Evolutionary conservation across 2,888 invertebrate genomes (phyloP).

Genomic region (Odontocolon sp.): DNA sequence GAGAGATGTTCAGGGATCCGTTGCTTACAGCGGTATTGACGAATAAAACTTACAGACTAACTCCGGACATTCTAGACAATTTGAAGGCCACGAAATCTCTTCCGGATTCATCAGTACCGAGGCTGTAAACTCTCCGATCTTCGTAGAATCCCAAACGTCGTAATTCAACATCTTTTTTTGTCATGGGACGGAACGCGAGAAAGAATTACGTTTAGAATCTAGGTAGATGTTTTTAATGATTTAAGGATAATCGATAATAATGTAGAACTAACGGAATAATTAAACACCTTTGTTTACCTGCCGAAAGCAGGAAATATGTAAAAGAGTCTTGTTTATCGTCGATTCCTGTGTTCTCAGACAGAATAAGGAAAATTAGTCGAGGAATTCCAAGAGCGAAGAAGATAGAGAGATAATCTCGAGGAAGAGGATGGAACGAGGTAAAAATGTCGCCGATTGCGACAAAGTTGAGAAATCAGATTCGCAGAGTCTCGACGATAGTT

Average conservation of each 20-base stretch:
- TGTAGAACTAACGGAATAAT: slow-evolving; percentile 29
- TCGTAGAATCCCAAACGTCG: neutral
- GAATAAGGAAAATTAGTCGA: neutral
- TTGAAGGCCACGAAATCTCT: neutral
- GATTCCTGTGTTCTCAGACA: slow-evolving; percentile 27
- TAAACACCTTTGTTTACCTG: neutral
- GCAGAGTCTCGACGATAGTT: slow-evolving; percentile 70
- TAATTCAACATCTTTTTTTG: neutral
- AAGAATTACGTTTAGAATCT: neutral
- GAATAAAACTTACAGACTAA: no score
- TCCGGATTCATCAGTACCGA: neutral
- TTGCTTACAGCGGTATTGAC: rapidly evolving
- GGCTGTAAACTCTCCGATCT: no score
- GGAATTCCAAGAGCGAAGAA: neutral
- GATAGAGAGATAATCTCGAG: neutral
- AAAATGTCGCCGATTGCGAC: slow-evolving; percentile 14
- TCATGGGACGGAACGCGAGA: neutral
- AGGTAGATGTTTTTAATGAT: slow-evolving; percentile 27
- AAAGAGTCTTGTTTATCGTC: neutral
- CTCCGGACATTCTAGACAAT: neutral
- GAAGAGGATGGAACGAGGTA: neutral
- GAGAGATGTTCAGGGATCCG: neutral
- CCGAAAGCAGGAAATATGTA: neutral
- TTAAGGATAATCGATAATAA: neutral
- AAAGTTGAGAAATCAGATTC: no score